These are phyloP conservation scores for Spondyliosoma cantharus DNA, from an alignment of 2,797 vertebrate genomes.

Conservation along the genomic window DNA sequence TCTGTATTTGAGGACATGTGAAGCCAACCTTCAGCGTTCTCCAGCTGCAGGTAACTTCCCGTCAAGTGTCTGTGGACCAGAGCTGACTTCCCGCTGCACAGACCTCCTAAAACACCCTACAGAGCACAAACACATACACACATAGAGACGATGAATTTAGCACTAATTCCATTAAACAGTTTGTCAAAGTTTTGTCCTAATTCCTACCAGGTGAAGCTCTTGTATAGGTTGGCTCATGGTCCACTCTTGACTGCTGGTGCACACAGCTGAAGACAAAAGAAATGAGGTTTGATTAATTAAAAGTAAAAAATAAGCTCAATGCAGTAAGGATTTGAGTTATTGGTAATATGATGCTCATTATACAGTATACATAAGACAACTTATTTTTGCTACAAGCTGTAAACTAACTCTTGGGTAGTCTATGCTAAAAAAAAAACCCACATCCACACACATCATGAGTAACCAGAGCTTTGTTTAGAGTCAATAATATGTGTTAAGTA, in stretches of 20 bases:
- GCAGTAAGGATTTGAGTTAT: not conserved
- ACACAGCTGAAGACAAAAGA: slow-evolving; percentile 81
- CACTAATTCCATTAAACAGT: not conserved
- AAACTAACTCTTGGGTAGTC: not conserved
- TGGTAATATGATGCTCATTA: not conserved
- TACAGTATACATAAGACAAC: not conserved
- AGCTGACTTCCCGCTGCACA: slow-evolving; percentile 92
- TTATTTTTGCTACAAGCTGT: not conserved
- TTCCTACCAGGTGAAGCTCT: slow-evolving; percentile 92
- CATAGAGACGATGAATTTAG: not conserved
- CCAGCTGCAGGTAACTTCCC: slow-evolving; percentile 90
- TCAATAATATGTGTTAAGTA: not conserved
- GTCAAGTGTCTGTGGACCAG: slow-evolving; percentile 95
- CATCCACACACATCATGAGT: not conserved
- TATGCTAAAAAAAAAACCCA: not conserved
- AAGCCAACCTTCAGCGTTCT: slow-evolving; percentile 90
- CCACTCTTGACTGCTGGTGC: slow-evolving; percentile 95
- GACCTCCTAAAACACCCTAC: slow-evolving; percentile 92
- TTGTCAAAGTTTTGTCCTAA: not conserved
- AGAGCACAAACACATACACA: slow-evolving; percentile 34
- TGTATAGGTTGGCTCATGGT: slow-evolving; percentile 90
- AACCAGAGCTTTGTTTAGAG: not conserved
- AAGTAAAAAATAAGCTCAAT: not conserved
- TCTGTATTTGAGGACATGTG: not conserved
- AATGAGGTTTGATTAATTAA: not conserved